Conservation (phyloP, 2,888 invertebrate genomes). For the Sussaba pulchella region DNA sequence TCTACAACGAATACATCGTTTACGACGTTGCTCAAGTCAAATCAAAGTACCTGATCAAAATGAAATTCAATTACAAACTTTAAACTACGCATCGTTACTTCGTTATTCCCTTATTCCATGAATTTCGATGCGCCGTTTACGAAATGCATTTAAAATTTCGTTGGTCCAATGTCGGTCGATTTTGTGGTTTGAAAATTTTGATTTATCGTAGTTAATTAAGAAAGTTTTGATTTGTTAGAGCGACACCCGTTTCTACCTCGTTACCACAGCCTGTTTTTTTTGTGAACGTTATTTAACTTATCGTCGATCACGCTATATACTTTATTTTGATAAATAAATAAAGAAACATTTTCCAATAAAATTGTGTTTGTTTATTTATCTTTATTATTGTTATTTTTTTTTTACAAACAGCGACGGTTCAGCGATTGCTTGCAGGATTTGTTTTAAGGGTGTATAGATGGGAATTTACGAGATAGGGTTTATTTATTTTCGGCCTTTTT, state of each 20-base stretch:
- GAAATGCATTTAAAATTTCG: too few relatives aligned
- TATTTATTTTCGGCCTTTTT: conserved; percentile 21
- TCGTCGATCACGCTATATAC: not conserved
- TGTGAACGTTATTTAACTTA: not conserved
- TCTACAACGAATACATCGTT: conserved; percentile 98
- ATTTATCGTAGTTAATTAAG: too few relatives aligned
- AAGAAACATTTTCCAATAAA: conserved; percentile 12
- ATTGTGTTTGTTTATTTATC: not conserved
- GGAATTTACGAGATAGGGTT: conserved; percentile 2
- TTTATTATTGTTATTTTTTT: not conserved
- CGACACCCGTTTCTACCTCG: not conserved
- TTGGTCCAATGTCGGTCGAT: too few relatives aligned
- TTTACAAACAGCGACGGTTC: not conserved
- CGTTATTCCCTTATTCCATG: too few relatives aligned
- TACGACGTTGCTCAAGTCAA: conserved; percentile 98
- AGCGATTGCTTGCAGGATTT: not conserved
- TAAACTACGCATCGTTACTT: conserved; percentile 74
- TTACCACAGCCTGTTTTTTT: conserved; percentile 15
- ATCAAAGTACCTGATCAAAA: conserved; percentile 93
- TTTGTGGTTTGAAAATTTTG: too few relatives aligned
- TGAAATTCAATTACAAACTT: conserved; percentile 93
- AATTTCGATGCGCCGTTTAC: too few relatives aligned
- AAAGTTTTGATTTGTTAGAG: too few relatives aligned
- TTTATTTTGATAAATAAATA: conserved; percentile 13
- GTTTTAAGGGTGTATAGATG: not conserved